Evolutionary conservation across 2,888 invertebrate genomes (phyloP), one percentile per base, ranked within the genome.

Genomic region (Coenonympha arcania): DNA sequence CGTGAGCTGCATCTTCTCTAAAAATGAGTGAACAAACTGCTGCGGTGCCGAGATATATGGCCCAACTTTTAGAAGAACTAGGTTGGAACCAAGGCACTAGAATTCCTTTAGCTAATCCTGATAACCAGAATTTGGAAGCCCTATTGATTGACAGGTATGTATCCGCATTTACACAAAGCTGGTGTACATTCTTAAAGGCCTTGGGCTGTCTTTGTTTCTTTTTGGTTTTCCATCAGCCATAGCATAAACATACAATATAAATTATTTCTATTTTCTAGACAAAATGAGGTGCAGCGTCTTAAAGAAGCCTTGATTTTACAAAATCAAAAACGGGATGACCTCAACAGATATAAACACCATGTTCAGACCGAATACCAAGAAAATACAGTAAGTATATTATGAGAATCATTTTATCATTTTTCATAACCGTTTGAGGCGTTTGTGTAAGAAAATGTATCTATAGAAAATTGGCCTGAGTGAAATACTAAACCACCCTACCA

Each of bases 1-100:
- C n/a, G n/a, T n/a, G n/a, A n/a, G n/a, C n/a, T 33, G 33, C 11
- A 24, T 2, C 2, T 33, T 1, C 8, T 20, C 18, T 16, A 9
- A 57, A 55, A 37, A 82, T 82, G 84, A 61, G 61, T 48, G 75
- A 69, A 49, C 53, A 60, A 42, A 59, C 53, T 16, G 44, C 52
- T 5, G 68, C 69, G 49, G 67, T 80, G 60, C 79, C 81, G 2
- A 67, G 70, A 31, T 86, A 88, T 59, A 87, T 93, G 67, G 87
- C 88, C 33, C 88, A 91, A 61, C 82, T 93, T 50, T 75, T 94
- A 51, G 88, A 89, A 58, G 88, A 90, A 59, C 81, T 93, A 51
- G 93, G 93, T 2, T 93, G 93, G 92, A 88, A 89, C 48, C 90
- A 91, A 64, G 93, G 94, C 4, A 92, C 93, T 52, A 91, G 91